Evolutionary conservation across 2,797 vertebrate species (phyloP), one percentile per base, ranked within the genome.

Genomic region (Sparidentex hasta): DNA sequence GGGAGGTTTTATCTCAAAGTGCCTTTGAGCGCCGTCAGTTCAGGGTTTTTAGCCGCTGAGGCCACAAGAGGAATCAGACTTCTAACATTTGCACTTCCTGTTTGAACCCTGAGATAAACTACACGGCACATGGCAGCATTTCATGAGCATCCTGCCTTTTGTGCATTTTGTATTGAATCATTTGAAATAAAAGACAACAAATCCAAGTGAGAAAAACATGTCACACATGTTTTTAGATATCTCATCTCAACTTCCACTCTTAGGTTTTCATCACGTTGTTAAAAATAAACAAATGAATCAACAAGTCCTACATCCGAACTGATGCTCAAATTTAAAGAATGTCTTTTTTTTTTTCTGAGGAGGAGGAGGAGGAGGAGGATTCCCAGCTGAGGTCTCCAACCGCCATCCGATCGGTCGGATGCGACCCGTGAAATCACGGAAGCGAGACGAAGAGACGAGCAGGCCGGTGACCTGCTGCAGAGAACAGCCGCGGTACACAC

Each of bases 351-450:
- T 4, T 27, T n/a, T n/a, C n/a, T n/a, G n/a, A n/a, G n/a, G n/a
- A n/a, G n/a, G n/a, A n/a, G n/a, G 27, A n/a, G n/a, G 27, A 27
- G 27, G 2, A 41, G 44, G 59, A 55, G 1, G 41, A 67, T 47
- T 59, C 65, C 59, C 73, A 65, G 77, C 55, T 48, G 73, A 65
- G 20, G 41, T 1, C 29, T 78, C 44, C 25, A 71, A 88, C 80
- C 21, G 71, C 41, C 54, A 33, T 63, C 54, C 1, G 7, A 46
- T 56, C 5, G 52, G 46, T 38, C 68, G 54, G 57, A 27, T 11
- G 50, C 25, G 48, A 50, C 70, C 29, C 44, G 27, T 27, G 64
- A 65, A 69, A 44, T 59, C 73, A 48, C 2, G 27, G 54, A 56
- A 80, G 78, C 63, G 12, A 71, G 41, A 20, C 7, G 41, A 4